phyloP scores from a whole-genome alignment of 2,888 invertebrate species.

The Pseudanteris insignis region DNA sequence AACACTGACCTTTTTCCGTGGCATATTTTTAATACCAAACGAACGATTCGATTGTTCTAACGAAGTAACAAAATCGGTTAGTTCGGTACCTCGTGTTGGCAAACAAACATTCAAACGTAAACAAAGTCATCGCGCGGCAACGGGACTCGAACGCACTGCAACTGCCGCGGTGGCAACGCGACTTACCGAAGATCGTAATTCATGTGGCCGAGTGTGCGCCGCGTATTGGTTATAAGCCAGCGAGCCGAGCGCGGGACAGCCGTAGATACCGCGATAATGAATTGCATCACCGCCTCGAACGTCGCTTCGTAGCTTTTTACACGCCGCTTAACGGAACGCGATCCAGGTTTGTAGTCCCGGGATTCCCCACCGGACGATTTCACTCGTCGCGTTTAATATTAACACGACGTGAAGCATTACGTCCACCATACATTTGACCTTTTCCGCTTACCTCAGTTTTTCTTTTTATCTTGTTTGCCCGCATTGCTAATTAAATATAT shows the following conservation, averaged over 20 bases:
- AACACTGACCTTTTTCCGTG: too few relatives aligned
- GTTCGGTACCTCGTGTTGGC: too few relatives aligned
- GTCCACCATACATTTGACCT: too few relatives aligned
- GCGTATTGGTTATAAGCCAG: conserved; percentile 39
- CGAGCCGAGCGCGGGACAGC: conserved; percentile 33
- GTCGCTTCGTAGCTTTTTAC: conserved; percentile 42
- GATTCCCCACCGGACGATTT: conserved; percentile 20
- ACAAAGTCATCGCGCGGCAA: too few relatives aligned
- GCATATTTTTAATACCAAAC: too few relatives aligned
- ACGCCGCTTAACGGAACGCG: conserved; percentile 21
- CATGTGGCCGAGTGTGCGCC: conserved; percentile 33
- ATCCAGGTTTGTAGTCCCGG: conserved; percentile 18
- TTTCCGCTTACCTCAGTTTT: too few relatives aligned
- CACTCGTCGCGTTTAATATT: conserved; percentile 9
- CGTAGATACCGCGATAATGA: conserved; percentile 51
- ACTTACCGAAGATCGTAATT: conserved; percentile 48
- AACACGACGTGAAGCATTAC: conserved; percentile 1
- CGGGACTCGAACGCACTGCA: conserved; percentile 52
- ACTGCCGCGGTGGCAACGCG: conserved; percentile 46
- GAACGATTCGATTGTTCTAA: too few relatives aligned
- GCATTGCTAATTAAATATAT: too few relatives aligned
- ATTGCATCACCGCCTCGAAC: conserved; percentile 50
- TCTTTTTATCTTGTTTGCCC: too few relatives aligned
- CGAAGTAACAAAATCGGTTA: too few relatives aligned
- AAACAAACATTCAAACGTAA: conserved; percentile 43